These are phyloP conservation scores for Pagrus major DNA, from an alignment of 2,113 vertebrate genomes.

Conservation along the genomic window DNA sequence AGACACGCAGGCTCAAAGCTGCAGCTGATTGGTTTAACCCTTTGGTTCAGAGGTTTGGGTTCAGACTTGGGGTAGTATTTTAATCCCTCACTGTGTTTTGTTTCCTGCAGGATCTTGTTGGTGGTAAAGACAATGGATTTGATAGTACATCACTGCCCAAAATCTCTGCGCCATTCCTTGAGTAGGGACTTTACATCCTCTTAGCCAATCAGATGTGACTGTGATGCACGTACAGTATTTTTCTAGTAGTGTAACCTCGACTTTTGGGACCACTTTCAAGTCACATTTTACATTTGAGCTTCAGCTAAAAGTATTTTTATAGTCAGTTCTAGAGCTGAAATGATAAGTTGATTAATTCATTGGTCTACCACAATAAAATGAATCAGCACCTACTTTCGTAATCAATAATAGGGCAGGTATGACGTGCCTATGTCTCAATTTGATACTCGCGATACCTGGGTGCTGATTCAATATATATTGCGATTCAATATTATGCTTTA, in stretches of 20 bases:
- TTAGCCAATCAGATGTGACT: not conserved
- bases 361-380: too few species aligned
- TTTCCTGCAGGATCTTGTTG: conserved; percentile 26
- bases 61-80: not conserved
- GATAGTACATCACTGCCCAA: conserved; percentile 3
- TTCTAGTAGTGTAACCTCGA: too few species aligned
- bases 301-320: not conserved
- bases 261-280: too few species aligned
- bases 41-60: conserved; percentile 24
- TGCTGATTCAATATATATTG: too few species aligned
- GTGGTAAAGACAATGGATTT: not conserved
- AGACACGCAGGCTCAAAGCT: conserved; percentile 14
- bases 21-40: conserved; percentile 37
- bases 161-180: not conserved
- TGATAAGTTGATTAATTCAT: too few species aligned
- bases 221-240: not conserved
- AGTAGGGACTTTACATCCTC: not conserved
- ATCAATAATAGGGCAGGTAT: too few species aligned
- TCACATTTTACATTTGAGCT: not conserved
- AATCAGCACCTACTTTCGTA: too few species aligned
- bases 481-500: too few species aligned
- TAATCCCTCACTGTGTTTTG: not conserved
- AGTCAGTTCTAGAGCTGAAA: too few species aligned
- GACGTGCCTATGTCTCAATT: too few species aligned
- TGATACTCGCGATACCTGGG: too few species aligned